These are phyloP conservation scores for Falco punctatus DNA, from an alignment of 2,113 vertebrate species.

Conservation along the genomic window DNA sequence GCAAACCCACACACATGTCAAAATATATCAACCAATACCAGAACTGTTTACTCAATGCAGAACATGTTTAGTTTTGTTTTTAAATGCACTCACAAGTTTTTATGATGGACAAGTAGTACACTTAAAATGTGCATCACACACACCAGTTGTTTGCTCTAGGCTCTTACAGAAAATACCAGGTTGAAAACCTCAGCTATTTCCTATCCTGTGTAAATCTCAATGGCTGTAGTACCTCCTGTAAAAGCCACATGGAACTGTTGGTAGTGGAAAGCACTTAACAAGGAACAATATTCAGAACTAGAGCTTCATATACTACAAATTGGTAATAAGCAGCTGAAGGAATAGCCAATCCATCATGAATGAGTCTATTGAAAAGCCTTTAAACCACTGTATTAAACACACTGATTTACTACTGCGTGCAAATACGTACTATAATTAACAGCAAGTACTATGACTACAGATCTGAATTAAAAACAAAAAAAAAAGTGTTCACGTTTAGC, in stretches of 20 bases:
- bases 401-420: background rate
- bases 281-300: background rate
- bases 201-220: background rate
- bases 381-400: background rate
- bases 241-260: background rate
- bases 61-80: background rate
- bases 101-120: background rate
- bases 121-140: background rate
- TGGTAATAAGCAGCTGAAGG: background rate
- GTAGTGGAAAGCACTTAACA: background rate
- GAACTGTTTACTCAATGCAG: background rate
- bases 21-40: background rate
- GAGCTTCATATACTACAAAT: background rate
- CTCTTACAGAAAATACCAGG: background rate
- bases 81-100: background rate
- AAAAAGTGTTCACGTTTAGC: background rate
- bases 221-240: background rate
- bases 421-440: background rate
- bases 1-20: background rate
- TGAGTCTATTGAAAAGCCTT: background rate
- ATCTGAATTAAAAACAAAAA: background rate
- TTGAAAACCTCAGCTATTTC: background rate
- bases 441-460: background rate
- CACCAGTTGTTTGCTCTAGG: background rate
- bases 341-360: background rate